Percentiles rank a stretch among this genome's conserved stretches.
Conservation (phyloP, 2,797 vertebrate species). For the Hemitrygon akajei region DNA sequence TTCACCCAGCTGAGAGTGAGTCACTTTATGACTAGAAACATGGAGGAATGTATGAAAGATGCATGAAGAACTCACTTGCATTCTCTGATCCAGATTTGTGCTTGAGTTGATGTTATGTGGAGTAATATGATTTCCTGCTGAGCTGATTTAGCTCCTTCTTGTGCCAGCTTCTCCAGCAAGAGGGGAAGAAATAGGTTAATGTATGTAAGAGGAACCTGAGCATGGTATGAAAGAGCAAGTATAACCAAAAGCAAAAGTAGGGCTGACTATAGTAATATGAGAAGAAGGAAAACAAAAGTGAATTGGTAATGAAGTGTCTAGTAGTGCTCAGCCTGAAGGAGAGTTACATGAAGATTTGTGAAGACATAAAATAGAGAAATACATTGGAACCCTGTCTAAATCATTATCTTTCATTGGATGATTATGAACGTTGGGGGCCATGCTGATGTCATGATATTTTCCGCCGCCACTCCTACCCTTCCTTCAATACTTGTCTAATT, state of each 20-base stretch:
- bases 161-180: neutral
- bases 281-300: neutral
- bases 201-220: neutral
- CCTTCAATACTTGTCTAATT: neutral
- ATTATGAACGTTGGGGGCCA: neutral
- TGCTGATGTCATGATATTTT: neutral
- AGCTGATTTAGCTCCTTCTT: neutral
- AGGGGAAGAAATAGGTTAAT: neutral
- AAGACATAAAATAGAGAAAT: neutral
- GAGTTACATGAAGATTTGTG: neutral
- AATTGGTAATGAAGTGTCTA: neutral
- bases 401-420: neutral
- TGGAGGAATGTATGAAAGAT: neutral
- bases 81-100: neutral
- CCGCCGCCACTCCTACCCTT: too few relatives aligned
- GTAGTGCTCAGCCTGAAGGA: neutral
- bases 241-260: neutral
- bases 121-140: neutral
- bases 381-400: neutral
- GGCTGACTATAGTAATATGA: too few relatives aligned
- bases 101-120: neutral
- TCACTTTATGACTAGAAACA: neutral
- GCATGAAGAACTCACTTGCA: too few relatives aligned
- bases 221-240: neutral
- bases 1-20: neutral